These are phyloP conservation scores for Drosophila tropicalis DNA, from an alignment of 1,140 invertebrate species.

Conservation along the genomic window DNA sequence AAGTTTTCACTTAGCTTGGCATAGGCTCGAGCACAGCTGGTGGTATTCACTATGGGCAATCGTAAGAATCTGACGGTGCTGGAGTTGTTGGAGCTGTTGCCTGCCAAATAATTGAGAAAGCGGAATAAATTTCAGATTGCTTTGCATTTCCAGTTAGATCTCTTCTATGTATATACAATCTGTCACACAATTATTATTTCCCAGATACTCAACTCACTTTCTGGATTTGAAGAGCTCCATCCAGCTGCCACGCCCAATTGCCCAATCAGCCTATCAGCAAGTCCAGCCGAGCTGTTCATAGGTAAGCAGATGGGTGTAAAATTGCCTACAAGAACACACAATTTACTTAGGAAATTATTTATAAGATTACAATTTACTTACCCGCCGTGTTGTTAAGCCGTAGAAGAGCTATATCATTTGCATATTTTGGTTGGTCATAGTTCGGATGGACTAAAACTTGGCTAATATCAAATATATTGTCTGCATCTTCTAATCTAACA, in stretches of 20 bases:
- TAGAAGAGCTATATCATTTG: slow-evolving; percentile 88
- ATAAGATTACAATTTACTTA: background rate
- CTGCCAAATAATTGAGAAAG: slow-evolving; percentile 17
- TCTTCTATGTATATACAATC: background rate
- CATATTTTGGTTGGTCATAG: slow-evolving; percentile 86
- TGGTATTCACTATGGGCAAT: slow-evolving; percentile 83
- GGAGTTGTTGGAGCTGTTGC: slow-evolving; percentile 62
- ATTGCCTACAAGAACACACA: slow-evolving; percentile 32
- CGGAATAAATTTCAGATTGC: background rate
- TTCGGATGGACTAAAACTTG: slow-evolving; percentile 84
- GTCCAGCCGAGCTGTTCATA: slow-evolving; percentile 59
- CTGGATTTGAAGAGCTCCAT: slow-evolving; percentile 83
- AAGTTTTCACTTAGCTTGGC: slow-evolving; percentile 82
- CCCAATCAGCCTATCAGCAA: slow-evolving; percentile 68
- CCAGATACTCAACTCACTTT: slow-evolving; percentile 45
- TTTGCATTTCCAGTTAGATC: slow-evolving; percentile 8
- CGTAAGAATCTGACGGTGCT: slow-evolving; percentile 68
- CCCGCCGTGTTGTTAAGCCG: slow-evolving; percentile 72
- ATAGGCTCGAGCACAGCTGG: slow-evolving; percentile 72
- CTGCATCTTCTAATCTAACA: slow-evolving; percentile 85
- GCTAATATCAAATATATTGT: slow-evolving; percentile 84
- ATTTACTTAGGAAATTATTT: background rate
- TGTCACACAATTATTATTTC: slow-evolving; percentile 9
- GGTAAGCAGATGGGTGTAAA: slow-evolving; percentile 85
- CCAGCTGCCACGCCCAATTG: slow-evolving; percentile 84